Base-by-base conservation (phyloP, 2,113 vertebrate genomes). In the Speoplatyrhinus poulsoni region DNA sequence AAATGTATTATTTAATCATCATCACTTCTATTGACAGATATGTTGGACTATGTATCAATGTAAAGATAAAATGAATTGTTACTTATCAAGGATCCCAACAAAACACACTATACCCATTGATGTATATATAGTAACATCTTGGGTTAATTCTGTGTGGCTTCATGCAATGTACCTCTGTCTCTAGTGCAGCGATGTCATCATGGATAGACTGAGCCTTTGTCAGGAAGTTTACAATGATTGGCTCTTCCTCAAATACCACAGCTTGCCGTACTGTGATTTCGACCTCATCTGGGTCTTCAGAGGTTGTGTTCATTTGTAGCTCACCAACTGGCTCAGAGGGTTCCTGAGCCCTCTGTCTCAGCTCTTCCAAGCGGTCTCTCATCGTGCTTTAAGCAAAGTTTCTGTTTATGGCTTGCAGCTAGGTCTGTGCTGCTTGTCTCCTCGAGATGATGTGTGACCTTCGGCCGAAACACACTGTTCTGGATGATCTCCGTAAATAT, bases 351-450 rank as follows among this genome's bases (percentile, higher is more conserved):
- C 73, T 88, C 77, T 93, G 87, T 79, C 85, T 94, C 61, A 99
- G 73, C 81, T 99, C 96, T 73, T 94, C 93, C 79, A 98, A 90
- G 15, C 96, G 93, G 66, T 99, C 96, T 91, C 70, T 98, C 96
- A 99, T 94, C 69, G 82, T 26, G 26, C 26, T 26, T 26, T 26
- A 26, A 26, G 26, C 26, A 26, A 26, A 26, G 26, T 91, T 53
- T 9, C 33, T 33, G 32, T 3, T n/a, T 26, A 17, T 33, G 9
- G 50, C 6, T 60, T 53, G 9, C 36, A 49, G 46, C 70, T 48
- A 15, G 6, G 26, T 26, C 26, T 26, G 26, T 3, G 26, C 26
- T 26, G 26, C 26, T 26, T 70, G 58, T 60, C 6, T 48, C 65
- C 54, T 57, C 10, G 58, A 53, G 52, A 63, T 0, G 26, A 26